Evolutionary conservation across 2,797 vertebrate genomes (phyloP).

Genomic region (Furcifer pardalis): DNA sequence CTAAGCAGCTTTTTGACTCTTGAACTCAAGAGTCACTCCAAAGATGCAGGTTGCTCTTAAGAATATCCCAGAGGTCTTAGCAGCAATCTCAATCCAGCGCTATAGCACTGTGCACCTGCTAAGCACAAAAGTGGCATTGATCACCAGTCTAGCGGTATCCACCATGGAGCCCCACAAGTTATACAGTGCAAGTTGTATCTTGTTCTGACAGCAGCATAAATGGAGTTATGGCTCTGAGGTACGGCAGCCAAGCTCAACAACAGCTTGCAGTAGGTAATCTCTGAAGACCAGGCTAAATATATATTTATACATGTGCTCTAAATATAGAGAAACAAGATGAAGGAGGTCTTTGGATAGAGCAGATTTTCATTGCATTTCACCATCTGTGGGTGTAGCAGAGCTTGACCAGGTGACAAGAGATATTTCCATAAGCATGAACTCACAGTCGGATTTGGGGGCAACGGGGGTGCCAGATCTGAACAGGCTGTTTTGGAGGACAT

Average conservation of each 20-base stretch:
- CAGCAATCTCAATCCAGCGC: not conserved
- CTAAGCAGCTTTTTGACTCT: not conserved
- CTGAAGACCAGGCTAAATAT: not conserved
- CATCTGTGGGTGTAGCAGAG: too few species aligned
- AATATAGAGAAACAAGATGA: not conserved
- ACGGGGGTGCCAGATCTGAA: too few species aligned
- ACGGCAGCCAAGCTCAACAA: not conserved
- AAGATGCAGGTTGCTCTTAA: too few species aligned
- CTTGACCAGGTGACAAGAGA: too few species aligned
- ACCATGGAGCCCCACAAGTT: not conserved
- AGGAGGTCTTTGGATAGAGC: too few species aligned
- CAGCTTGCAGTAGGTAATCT: not conserved
- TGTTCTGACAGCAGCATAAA: not conserved
- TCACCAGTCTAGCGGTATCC: slow-evolving; percentile 34
- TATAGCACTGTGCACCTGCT: not conserved
- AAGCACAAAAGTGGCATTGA: slow-evolving; percentile 1
- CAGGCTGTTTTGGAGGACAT: too few species aligned
- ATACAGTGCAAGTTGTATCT: not conserved
- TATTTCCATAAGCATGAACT: too few species aligned
- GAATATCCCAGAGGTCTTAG: slow-evolving; percentile 22
- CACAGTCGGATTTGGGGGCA: too few species aligned
- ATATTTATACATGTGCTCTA: not conserved
- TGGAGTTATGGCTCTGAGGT: not conserved
- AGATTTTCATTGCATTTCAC: too few species aligned
- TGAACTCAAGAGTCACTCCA: not conserved